These are phyloP conservation scores for Microctenopoma steveboyesi DNA, from an alignment of 2,797 vertebrate genomes.

Conservation along the genomic window DNA sequence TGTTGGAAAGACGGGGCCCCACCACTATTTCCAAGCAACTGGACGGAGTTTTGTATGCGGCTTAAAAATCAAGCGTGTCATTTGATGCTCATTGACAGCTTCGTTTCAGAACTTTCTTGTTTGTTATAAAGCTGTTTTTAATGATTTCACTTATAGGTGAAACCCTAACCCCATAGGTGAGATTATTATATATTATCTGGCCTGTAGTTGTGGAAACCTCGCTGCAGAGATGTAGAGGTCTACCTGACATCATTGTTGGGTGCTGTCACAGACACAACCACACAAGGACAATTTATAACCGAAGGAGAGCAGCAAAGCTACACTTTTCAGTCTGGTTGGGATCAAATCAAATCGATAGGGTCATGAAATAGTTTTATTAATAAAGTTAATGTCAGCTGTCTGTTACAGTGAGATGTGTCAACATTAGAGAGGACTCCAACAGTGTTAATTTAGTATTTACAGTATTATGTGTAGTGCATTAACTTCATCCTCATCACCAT, in stretches of 20 bases:
- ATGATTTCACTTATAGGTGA: background rate
- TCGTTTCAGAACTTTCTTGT: conserved; percentile 1
- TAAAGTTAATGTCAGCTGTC: conserved; percentile 23
- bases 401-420: conserved; percentile 17
- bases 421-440: conserved; percentile 24
- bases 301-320: conserved; percentile 7
- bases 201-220: background rate
- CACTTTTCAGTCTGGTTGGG: background rate
- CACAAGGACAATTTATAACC: background rate
- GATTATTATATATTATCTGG: background rate
- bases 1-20: background rate
- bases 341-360: conserved; percentile 5
- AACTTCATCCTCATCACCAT: conserved; percentile 29
- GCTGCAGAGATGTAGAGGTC: background rate
- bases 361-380: conserved; percentile 7
- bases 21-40: background rate
- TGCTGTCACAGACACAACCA: background rate
- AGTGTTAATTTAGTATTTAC: conserved; percentile 51
- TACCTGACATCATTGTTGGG: background rate
- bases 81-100: background rate
- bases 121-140: conserved; percentile 2
- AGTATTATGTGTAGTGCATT: conserved; percentile 55
- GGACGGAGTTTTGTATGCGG: background rate
- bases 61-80: background rate
- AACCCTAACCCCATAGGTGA: background rate